Evolutionary conservation across 2,888 invertebrate genomes (phyloP).

Genomic region (Cyclophora albipunctata): DNA sequence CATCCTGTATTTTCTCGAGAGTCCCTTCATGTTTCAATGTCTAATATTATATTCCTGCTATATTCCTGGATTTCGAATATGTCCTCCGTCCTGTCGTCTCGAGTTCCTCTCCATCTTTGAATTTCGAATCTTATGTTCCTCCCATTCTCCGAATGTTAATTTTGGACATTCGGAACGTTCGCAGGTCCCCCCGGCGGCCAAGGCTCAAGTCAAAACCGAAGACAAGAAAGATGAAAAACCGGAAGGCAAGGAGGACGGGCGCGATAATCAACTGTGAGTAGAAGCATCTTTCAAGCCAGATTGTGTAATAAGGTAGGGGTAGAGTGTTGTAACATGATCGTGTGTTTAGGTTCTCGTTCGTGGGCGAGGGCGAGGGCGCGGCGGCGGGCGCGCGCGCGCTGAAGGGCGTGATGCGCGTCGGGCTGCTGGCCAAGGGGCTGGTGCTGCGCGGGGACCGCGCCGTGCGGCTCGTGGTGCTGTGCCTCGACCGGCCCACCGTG

Average conservation of each 20-base stretch:
- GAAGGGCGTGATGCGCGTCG: conserved; percentile 98
- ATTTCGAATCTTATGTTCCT: too few relatives aligned
- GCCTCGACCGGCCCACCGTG: conserved; percentile 94
- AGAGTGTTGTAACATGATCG: too few relatives aligned
- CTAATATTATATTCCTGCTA: too few relatives aligned
- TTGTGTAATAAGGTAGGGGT: too few relatives aligned
- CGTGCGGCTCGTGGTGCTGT: conserved; percentile 95
- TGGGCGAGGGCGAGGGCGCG: conserved; percentile 44
- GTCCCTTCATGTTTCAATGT: too few relatives aligned
- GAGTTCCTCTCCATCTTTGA: too few relatives aligned
- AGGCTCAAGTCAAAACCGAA: conserved; percentile 39
- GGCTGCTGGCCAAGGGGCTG: conserved; percentile 83
- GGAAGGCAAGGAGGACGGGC: conserved; percentile 82
- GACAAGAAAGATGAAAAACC: conserved; percentile 66
- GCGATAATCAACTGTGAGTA: conserved; percentile 85
- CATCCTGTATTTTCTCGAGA: too few relatives aligned
- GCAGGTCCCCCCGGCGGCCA: conserved; percentile 22
- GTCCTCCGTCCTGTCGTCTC: too few relatives aligned
- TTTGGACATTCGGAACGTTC: too few relatives aligned
- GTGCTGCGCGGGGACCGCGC: conserved; percentile 91
- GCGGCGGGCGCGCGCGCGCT: conserved; percentile 78
- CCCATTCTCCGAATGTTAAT: too few relatives aligned
- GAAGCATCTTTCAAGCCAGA: too few relatives aligned
- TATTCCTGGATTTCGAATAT: too few relatives aligned
- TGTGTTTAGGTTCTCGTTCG: conserved; percentile 55